Evolutionary conservation across 2,113 vertebrate genomes (phyloP).

Genomic region (Sterna hirundo): DNA sequence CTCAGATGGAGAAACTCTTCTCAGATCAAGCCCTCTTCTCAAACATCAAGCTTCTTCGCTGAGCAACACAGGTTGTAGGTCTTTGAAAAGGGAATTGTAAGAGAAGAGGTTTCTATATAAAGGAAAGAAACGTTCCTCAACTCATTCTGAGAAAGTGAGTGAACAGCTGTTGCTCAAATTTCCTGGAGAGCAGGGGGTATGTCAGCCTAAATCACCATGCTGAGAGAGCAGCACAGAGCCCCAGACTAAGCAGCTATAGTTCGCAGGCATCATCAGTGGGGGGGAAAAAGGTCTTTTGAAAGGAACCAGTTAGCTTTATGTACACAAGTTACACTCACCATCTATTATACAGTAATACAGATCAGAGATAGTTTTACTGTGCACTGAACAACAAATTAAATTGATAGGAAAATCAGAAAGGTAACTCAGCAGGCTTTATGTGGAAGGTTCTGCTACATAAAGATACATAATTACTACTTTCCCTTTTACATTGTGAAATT

Average conservation of each 20-base stretch:
- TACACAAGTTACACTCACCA: not conserved
- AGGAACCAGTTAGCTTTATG: not conserved
- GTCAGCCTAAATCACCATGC: not conserved
- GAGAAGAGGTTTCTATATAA: not conserved
- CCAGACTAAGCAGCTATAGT: not conserved
- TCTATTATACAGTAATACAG: not conserved
- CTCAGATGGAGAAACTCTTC: not conserved
- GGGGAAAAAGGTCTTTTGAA: not conserved
- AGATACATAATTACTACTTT: not conserved
- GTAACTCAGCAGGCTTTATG: not conserved
- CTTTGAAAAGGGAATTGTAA: not conserved
- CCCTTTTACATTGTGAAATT: not conserved
- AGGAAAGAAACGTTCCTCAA: not conserved
- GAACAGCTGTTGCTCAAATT: not conserved
- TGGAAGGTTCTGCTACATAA: not conserved
- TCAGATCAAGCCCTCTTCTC: not conserved
- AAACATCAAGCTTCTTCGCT: not conserved
- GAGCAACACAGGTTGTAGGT: not conserved
- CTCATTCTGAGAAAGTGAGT: not conserved
- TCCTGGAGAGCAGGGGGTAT: not conserved
- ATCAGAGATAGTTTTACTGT: not conserved
- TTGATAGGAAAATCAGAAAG: not conserved
- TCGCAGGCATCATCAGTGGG: not conserved
- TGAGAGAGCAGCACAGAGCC: not conserved
- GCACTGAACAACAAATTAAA: not conserved